These are phyloP conservation scores for Rhinolophus ferrumequinum DNA, from an alignment of 2,113 vertebrate genomes.

Conservation along the genomic window DNA sequence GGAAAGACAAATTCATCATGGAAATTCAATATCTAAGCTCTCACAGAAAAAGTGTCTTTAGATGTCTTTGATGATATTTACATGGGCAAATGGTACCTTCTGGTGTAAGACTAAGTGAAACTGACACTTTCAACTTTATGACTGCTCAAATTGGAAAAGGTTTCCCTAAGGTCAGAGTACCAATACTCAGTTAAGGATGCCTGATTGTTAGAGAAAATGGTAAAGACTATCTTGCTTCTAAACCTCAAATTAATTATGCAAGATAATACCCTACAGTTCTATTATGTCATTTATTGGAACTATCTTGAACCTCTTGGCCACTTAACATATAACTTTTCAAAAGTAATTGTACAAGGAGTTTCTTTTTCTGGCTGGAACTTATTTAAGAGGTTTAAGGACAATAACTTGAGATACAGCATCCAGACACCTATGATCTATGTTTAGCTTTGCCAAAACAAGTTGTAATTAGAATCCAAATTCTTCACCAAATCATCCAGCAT, in stretches of 20 bases:
- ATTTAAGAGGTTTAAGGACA: neutral
- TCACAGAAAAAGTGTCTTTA: neutral
- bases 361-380: neutral
- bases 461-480: conserved; percentile 22
- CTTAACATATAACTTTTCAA: conserved; percentile 38
- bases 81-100: neutral
- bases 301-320: neutral
- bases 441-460: conserved; percentile 27
- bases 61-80: neutral
- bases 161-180: neutral
- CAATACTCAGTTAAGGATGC: conserved; percentile 34
- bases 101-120: conserved; percentile 1
- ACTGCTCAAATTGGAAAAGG: neutral
- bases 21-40: neutral
- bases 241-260: conserved; percentile 61
- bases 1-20: neutral
- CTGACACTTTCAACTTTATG: neutral
- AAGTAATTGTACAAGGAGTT: conserved; percentile 21
- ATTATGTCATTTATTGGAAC: neutral
- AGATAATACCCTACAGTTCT: conserved; percentile 15
- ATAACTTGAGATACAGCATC: neutral
- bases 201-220: conserved; percentile 58
- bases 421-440: neutral
- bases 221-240: conserved; percentile 50
- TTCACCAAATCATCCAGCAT: neutral